Percentiles rank a stretch among this genome's conserved stretches.
Conservation (phyloP, 2,113 vertebrate species). For the Nannospalax galili region DNA sequence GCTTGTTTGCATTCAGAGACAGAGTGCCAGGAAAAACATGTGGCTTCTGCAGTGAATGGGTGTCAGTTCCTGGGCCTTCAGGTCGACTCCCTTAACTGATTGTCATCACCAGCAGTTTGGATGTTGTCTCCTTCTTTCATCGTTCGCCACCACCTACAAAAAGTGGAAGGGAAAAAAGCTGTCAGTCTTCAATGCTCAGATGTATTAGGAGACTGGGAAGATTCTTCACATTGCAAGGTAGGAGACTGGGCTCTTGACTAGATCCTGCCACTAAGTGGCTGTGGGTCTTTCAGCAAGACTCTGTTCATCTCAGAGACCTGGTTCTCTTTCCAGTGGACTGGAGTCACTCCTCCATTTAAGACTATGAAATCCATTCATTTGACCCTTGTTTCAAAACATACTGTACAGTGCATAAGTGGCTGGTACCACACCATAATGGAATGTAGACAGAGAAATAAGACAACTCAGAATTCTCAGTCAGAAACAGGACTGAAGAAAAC, state of each 20-base stretch:
- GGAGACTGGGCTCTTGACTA: neutral
- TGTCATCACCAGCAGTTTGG: conserved; percentile 63
- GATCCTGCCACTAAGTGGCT: neutral
- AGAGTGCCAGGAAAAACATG: conserved; percentile 68
- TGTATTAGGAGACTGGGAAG: neutral
- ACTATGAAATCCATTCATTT: neutral
- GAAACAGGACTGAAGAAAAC: neutral
- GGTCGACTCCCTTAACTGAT: conserved; percentile 39
- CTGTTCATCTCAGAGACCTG: neutral
- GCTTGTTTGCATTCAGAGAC: conserved; percentile 50
- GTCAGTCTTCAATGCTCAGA: conserved; percentile 45
- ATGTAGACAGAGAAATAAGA: neutral
- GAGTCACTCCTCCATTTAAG: neutral
- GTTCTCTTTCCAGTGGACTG: neutral
- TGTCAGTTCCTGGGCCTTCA: conserved; percentile 1
- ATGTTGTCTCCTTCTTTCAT: conserved; percentile 8
- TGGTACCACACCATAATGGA: too few relatives aligned
- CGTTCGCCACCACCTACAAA: conserved; percentile 63
- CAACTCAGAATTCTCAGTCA: neutral
- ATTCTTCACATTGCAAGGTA: neutral
- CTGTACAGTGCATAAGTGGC: rapidly evolving
- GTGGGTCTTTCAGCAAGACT: neutral
- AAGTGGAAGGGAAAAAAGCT: conserved; percentile 15
- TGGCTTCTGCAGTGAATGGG: neutral
- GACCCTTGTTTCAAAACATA: neutral